Conservation (phyloP, 2,888 invertebrate species). For the Ellobium chinense region DNA sequence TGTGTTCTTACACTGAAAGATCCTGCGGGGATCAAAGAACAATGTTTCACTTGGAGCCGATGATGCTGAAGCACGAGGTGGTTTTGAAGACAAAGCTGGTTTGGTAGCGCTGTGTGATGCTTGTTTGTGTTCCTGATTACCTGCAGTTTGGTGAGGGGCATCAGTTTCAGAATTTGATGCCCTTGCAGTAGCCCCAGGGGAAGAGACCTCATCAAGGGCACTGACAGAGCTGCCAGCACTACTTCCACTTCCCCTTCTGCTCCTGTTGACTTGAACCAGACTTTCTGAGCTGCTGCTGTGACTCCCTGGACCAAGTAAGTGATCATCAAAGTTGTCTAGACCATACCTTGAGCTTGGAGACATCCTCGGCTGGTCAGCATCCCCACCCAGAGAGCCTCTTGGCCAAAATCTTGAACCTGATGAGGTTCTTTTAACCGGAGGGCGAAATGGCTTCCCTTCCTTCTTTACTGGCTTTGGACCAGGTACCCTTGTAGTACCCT, state of each 20-base stretch:
- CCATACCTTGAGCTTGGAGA: conserved; percentile 74
- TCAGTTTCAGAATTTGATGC: conserved; percentile 30
- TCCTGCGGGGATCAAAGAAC: conserved; percentile 72
- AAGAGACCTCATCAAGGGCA: conserved; percentile 67
- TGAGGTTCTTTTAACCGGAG: conserved; percentile 31
- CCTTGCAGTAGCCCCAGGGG: neutral
- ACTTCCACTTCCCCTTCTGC: conserved; percentile 67
- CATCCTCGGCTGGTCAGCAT: conserved; percentile 53
- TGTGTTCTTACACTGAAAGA: conserved; percentile 66
- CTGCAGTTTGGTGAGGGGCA: neutral
- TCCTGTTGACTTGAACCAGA: conserved; percentile 45
- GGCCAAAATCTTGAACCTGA: conserved; percentile 33
- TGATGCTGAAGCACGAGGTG: neutral
- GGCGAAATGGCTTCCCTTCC: conserved; percentile 39
- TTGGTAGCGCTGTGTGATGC: neutral
- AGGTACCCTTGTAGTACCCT: neutral
- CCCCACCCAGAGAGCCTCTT: conserved; percentile 26
- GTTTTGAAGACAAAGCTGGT: neutral
- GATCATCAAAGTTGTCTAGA: conserved; percentile 72
- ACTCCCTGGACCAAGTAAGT: conserved; percentile 49
- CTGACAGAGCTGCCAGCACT: conserved; percentile 66
- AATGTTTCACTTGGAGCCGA: conserved; percentile 51
- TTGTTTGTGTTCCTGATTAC: neutral
- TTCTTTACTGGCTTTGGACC: neutral
- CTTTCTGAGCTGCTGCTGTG: conserved; percentile 56